Base-by-base conservation (phyloP, 2,888 invertebrate genomes). In the Napeogenes inachia region DNA sequence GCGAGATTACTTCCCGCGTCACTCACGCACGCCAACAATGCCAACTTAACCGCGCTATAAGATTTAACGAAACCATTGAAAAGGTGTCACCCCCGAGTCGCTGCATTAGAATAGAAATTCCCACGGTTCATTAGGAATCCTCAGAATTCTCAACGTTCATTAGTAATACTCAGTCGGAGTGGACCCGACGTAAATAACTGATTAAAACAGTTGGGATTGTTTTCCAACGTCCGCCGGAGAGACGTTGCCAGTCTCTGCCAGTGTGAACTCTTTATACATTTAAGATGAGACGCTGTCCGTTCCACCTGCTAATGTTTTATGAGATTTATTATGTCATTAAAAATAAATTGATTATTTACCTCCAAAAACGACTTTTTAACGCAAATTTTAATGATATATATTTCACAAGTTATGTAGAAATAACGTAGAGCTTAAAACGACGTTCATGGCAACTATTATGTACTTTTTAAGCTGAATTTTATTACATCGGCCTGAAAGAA, bases 131-230 rank as follows among this genome's bases (percentile, higher is more conserved):
- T 89, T 88, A 87, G 84, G 81, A 84, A 83, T 85, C 81, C 78
- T 78, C 73, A 74, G 84, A 85, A 87, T 88, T 84, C 85, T 78
- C 83, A 70, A 75, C 83, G 83, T 88, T 88, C 87, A 87, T 89
- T 89, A 87, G 82, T 85, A 87, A 83, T 87, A 84, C 83, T 80
- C 82, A 73, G 75, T 78, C 79, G 80, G 78, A 81, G 84, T 79
- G 86, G 85, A 84, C 84, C 78, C 77, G 74, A 79, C 85, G 85
- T 89, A 89, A 90, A 90, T 90, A 89, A 89, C 88, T 89, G 89
- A 89, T 89, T 88, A 89, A 89, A 85, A 85, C 87, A 87, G 87
- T 87, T 86, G 80, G 82, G 82, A 87, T 90, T 90, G 89, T 89
- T 89, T 87, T 87, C 84, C 21, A 21, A 21, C 21, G 21, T 21